Percentiles rank a stretch among this genome's conserved stretches.
Evolutionary conservation across 2,888 invertebrate genomes (phyloP).

Genomic region (Cataglyphis albicans): DNA sequence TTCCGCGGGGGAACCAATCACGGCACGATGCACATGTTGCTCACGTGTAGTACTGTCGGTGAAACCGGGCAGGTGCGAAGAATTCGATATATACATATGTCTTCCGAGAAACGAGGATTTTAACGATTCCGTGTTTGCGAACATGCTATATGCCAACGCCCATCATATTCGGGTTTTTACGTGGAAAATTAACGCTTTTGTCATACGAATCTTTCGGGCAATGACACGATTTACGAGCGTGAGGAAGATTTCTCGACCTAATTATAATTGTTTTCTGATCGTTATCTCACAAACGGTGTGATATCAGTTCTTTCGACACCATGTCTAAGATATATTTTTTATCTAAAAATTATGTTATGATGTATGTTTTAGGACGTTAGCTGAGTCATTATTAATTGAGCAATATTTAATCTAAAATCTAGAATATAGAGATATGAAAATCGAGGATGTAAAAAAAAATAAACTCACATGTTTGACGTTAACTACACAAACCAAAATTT

Average conservation of each 20-base stretch:
- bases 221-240: not conserved
- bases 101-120: conserved; percentile 56
- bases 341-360: not conserved
- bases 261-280: not conserved
- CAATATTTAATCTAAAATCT: not conserved
- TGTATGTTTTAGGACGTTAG: not conserved
- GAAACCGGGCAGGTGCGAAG: conserved; percentile 66
- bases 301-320: not conserved
- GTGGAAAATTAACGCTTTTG: conserved; percentile 57
- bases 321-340: not conserved
- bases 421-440: not conserved
- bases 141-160: conserved; percentile 21
- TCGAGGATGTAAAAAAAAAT: not conserved
- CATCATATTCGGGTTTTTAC: conserved; percentile 38
- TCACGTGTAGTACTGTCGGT: conserved; percentile 36
- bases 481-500: conserved; percentile 30
- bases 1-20: conserved; percentile 34
- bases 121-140: conserved; percentile 40
- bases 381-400: conserved; percentile 11
- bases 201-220: conserved; percentile 1
- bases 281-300: not conserved
- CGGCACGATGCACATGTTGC: not conserved
- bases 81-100: conserved; percentile 28
- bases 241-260: not conserved
- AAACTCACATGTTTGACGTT: conserved; percentile 8